phyloP scores from a whole-genome alignment of 1,140 invertebrate species.

The Meloidogyne chitwoodi region DNA sequence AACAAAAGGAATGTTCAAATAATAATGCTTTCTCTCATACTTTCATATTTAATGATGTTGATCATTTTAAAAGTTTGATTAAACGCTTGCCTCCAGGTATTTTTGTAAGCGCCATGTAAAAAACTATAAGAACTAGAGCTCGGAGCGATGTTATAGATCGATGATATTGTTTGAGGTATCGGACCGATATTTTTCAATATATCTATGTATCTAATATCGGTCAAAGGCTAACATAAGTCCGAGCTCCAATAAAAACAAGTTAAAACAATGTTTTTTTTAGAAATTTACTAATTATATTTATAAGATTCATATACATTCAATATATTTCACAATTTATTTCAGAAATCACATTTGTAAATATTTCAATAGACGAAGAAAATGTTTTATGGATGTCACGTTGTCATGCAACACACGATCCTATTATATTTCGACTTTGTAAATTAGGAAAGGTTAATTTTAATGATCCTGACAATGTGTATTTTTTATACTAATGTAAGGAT shows the following conservation, averaged over 20 bases:
- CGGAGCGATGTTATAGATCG: too few species aligned
- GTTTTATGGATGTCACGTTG: conserved; percentile 22
- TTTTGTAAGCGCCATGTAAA: too few species aligned
- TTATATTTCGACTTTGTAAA: conserved; percentile 12
- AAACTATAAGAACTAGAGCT: too few species aligned
- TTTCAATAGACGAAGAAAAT: conserved; percentile 17
- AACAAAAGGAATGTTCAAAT: not conserved
- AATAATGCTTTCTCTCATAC: not conserved
- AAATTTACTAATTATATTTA: too few species aligned
- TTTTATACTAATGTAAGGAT: not conserved
- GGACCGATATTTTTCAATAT: too few species aligned
- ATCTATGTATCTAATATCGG: too few species aligned
- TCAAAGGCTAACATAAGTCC: too few species aligned
- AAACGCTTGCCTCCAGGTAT: not conserved
- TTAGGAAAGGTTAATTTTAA: conserved; percentile 11
- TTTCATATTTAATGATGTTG: not conserved
- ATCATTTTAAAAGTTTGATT: not conserved
- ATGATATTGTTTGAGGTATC: too few species aligned
- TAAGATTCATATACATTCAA: too few species aligned
- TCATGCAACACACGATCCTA: conserved; percentile 22
- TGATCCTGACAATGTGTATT: not conserved
- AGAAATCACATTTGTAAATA: conserved; percentile 26
- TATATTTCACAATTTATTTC: too few species aligned
- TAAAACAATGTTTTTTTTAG: too few species aligned
- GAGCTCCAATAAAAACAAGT: too few species aligned